A percentile compares a stretch with the other conserved stretches of the same genome.
Conservation (phyloP, 2,888 invertebrate genomes). For the Frankliniella intonsa region DNA sequence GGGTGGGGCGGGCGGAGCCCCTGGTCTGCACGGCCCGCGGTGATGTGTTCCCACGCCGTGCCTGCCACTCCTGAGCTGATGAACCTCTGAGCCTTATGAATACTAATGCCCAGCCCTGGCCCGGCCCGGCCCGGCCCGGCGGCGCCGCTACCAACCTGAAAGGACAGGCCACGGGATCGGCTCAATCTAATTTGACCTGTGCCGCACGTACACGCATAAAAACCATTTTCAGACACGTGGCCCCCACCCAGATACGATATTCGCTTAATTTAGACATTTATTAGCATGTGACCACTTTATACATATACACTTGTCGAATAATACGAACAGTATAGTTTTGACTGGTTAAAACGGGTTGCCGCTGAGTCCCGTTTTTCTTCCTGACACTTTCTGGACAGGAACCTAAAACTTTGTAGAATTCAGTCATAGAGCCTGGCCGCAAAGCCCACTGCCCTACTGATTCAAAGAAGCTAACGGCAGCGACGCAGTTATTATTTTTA, state of each 20-base stretch:
- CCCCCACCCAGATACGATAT: background rate
- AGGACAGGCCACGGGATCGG: background rate
- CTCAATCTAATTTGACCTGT: conserved; percentile 14
- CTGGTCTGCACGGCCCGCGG: no score
- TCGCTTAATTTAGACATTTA: no score
- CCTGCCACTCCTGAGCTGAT: background rate
- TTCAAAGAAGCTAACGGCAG: no score
- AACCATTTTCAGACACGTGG: background rate
- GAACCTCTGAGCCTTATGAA: conserved; percentile 24
- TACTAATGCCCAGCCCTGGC: background rate
- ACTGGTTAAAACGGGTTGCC: background rate
- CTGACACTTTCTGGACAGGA: no score
- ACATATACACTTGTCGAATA: no score
- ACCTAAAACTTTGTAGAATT: no score
- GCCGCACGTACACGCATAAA: background rate
- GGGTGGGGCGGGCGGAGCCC: no score
- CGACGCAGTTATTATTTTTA: no score
- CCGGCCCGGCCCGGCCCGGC: background rate
- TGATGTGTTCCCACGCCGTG: background rate
- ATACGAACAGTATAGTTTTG: background rate
- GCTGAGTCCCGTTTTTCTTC: no score
- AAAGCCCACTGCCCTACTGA: no score
- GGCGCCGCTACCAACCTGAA: background rate
- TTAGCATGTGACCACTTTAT: no score
- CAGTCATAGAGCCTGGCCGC: no score